Conservation (phyloP, 1,140 invertebrate genomes). For the Piezodorus guildinii region DNA sequence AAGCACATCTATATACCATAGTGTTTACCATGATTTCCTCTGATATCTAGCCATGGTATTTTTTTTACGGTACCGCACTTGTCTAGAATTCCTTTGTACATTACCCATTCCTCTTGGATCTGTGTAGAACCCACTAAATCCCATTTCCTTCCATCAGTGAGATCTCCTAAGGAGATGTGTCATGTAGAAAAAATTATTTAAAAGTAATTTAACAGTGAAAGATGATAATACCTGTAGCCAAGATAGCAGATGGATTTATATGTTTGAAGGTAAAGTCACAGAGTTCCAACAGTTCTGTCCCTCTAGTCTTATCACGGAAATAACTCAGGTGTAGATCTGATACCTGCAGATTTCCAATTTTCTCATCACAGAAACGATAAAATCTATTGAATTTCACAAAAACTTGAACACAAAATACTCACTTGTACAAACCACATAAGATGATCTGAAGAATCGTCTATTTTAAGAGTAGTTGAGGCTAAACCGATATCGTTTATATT, state of each 20-base stretch:
- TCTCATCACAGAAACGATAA: not conserved
- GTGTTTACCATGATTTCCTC: slow-evolving; percentile 82
- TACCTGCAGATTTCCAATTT: slow-evolving; percentile 44
- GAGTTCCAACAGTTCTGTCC: slow-evolving; percentile 67
- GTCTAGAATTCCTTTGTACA: slow-evolving; percentile 60
- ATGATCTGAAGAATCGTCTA: not conserved
- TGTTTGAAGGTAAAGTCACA: slow-evolving; percentile 58
- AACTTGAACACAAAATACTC: not conserved
- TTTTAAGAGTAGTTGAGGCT: not conserved
- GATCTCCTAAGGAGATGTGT: slow-evolving; percentile 49
- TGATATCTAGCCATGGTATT: slow-evolving; percentile 78
- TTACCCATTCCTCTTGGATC: slow-evolving; percentile 71
- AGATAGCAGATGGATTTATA: slow-evolving; percentile 67
- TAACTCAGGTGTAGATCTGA: slow-evolving; percentile 83
- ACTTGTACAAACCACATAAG: slow-evolving; percentile 7
- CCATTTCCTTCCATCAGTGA: slow-evolving; percentile 75
- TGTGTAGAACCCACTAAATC: slow-evolving; percentile 73
- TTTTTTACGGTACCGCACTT: slow-evolving; percentile 48
- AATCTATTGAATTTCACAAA: not conserved
- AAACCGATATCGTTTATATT: not conserved
- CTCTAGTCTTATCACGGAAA: slow-evolving; percentile 61
- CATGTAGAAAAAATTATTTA: not conserved
- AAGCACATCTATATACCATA: not conserved
- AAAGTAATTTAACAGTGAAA: not conserved
- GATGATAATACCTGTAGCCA: slow-evolving; percentile 57